Percentiles rank a stretch among this genome's conserved stretches.
Evolutionary conservation across 2,113 vertebrate genomes (phyloP).

Genomic region (Ranitomeya imitator): DNA sequence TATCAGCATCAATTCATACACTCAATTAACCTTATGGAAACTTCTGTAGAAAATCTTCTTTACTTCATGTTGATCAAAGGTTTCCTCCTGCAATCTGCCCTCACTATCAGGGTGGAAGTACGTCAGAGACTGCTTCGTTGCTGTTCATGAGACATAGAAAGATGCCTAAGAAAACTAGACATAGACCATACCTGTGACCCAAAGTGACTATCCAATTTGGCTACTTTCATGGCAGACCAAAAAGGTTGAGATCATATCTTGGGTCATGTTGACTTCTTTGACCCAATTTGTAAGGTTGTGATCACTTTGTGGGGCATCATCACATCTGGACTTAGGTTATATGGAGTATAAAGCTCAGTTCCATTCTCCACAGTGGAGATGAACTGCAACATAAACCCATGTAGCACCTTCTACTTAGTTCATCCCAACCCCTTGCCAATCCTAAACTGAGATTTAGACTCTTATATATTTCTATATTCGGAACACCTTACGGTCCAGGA

Average conservation of each 20-base stretch:
- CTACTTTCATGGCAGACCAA: not conserved
- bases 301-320: too few species aligned
- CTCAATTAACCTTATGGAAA: conserved; percentile 86
- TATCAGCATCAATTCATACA: not conserved
- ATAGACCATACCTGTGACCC: not conserved
- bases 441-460: not conserved
- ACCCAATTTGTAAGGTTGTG: not conserved
- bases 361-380: not conserved
- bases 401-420: too few species aligned
- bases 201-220: not conserved
- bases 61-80: conserved; percentile 86
- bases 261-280: not conserved
- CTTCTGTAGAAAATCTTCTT: conserved; percentile 92
- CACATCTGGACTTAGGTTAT: not conserved
- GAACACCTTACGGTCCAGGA: conserved; percentile 83
- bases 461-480: not conserved
- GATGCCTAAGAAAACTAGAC: not conserved
- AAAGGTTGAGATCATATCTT: not conserved
- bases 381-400: not conserved
- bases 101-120: conserved; percentile 90
- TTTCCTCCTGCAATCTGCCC: conserved; percentile 83
- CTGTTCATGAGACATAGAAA: conserved; percentile 64
- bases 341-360: not conserved
- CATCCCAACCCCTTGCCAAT: not conserved
- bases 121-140: conserved; percentile 79